Evolutionary conservation across 2,888 invertebrate genomes (phyloP), one percentile per base, ranked within the genome.

Genomic region (Lasioglossum malachurum): DNA sequence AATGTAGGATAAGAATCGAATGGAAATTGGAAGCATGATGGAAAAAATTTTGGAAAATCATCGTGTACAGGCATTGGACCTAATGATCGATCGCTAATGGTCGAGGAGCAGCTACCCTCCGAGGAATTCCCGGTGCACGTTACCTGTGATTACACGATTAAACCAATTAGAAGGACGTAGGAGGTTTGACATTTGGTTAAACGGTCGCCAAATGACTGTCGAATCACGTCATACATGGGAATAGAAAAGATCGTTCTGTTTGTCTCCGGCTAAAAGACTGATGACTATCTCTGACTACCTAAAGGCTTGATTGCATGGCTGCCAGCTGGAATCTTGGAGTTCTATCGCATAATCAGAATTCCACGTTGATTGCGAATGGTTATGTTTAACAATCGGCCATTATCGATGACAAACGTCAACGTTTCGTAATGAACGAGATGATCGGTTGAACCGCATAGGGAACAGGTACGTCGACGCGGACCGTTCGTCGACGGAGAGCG

Each of bases 221-320:
- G 83, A 81, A 67, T 85, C 79, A 83, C 87, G 89, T 89, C 91
- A 89, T 71, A 75, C 81, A 89, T 91, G 64, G 71, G 88, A 91
- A 91, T 89, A 87, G 89, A 91, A 83, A 86, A 88, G 86, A 89
- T 89, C 88, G 87, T 86, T 82, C 86, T 91, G 91, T 91, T 88
- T 86, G 87, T 89, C 82, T 49, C 73, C 27, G 78, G 84, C 78
- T 80, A 72, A 81, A 87, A 84, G 89, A 85, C 84, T 80, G 90
- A 90, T 91, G 81, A 74, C 83, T 86, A 91, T 89, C 84, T 89
- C 80, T 82, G 91, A 87, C 74, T 74, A 74, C 49, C 74, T 49
- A 88, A 91, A 88, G 86, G 80, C 85, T 84, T 86, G 87, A 91
- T 91, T 89, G 85, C 89, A 27, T 78, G 73, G 83, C 82, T 82